Conservation (phyloP, 2,888 invertebrate species). For the Cistogaster globosa region DNA sequence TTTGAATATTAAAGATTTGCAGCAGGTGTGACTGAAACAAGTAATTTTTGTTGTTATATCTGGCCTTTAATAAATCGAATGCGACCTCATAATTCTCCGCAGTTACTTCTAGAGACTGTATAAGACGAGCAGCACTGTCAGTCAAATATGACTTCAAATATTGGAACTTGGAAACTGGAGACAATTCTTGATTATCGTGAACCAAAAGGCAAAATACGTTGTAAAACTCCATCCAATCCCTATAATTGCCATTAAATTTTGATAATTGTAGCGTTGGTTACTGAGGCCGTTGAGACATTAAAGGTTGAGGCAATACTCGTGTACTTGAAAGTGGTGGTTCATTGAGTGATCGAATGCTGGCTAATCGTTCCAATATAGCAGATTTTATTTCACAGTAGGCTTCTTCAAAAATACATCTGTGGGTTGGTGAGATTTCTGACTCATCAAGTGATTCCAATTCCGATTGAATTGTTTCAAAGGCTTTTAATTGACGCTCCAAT, state of each 20-base stretch:
- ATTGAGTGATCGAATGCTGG: no score
- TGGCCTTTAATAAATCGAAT: conserved; percentile 26
- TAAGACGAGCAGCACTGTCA: conserved; percentile 30
- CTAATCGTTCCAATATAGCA: neutral
- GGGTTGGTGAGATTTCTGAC: neutral
- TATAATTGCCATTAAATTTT: conserved; percentile 48
- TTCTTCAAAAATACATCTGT: conserved; percentile 10
- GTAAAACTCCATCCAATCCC: conserved; percentile 57
- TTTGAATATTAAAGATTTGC: conserved; percentile 45
- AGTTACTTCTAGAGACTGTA: conserved; percentile 64
- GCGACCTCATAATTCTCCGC: conserved; percentile 61
- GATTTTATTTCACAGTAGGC: conserved; percentile 9
- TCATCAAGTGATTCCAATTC: conserved; percentile 19
- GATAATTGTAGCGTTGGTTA: conserved; percentile 33
- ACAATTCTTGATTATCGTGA: conserved; percentile 53
- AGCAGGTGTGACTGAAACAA: conserved; percentile 35
- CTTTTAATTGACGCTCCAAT: conserved; percentile 19
- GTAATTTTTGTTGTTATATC: conserved; percentile 21
- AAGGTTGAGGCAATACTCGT: neutral
- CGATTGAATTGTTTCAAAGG: conserved; percentile 26
- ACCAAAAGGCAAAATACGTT: conserved; percentile 54
- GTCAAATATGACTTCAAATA: conserved; percentile 55
- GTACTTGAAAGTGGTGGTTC: conserved; percentile 1
- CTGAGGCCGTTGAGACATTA: neutral
- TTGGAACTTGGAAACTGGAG: conserved; percentile 56